phyloP scores from a whole-genome alignment of 2,113 vertebrate species.

The Entomyzon cyanotis region DNA sequence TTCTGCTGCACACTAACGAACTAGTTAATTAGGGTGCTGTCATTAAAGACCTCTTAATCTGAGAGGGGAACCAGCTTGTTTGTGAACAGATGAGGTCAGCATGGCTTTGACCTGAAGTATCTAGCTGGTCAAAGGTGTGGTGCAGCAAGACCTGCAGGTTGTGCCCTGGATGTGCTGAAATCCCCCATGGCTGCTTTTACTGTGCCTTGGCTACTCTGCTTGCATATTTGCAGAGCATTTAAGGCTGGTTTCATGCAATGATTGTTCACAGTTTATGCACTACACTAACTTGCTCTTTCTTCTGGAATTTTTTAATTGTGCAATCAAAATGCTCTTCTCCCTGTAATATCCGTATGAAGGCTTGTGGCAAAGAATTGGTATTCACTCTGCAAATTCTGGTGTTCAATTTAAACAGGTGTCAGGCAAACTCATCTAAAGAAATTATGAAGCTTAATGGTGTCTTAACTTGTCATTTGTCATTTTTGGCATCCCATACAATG shows the following conservation, averaged over 20 bases:
- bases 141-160: not conserved
- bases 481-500: not conserved
- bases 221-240: not conserved
- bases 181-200: not conserved
- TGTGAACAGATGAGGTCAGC: not conserved
- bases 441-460: conserved; percentile 43
- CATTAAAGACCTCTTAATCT: not conserved
- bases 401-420: conserved; percentile 55
- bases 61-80: not conserved
- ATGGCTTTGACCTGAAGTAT: not conserved
- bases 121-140: rapidly evolving
- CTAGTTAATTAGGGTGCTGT: not conserved
- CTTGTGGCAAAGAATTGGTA: not conserved
- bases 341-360: not conserved
- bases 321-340: not conserved
- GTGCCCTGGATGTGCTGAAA: not conserved
- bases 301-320: not conserved
- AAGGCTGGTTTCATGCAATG: not conserved
- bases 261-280: not conserved
- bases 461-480: conserved; percentile 35
- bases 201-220: not conserved
- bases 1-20: not conserved
- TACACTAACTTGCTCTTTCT: not conserved
- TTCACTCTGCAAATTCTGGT: conserved; percentile 8
- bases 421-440: conserved; percentile 59